Percentiles rank a stretch among this genome's conserved stretches.
phyloP scores from a whole-genome alignment of 2,888 invertebrate genomes.

The Holacanthella duospinosa region DNA sequence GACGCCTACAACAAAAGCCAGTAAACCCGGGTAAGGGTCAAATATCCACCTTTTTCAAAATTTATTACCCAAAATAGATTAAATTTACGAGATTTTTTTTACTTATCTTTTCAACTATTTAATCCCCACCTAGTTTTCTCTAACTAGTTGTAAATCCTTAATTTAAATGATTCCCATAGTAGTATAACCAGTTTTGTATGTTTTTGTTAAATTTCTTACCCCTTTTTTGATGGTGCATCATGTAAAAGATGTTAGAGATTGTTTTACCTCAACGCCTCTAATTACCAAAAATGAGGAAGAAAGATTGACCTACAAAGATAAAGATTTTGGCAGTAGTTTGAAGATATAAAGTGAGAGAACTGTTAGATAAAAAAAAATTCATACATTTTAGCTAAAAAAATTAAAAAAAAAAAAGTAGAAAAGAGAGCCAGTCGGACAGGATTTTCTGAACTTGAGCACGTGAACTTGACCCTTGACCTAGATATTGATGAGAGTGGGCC shows the following conservation, averaged over 20 bases:
- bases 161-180: no score
- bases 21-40: slow-evolving; percentile 34
- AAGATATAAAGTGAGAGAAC: neutral
- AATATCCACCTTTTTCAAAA: slow-evolving; percentile 2
- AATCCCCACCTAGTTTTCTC: neutral
- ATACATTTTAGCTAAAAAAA: no score
- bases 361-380: slow-evolving; percentile 14
- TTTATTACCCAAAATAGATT: neutral
- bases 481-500: slow-evolving; percentile 27
- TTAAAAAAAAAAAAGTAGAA: slow-evolving; percentile 28
- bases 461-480: slow-evolving; percentile 38
- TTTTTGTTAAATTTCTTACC: no score
- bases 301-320: slow-evolving; percentile 6
- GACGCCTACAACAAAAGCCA: slow-evolving; percentile 38
- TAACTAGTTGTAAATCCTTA: neutral
- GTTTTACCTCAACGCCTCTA: no score
- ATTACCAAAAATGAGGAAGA: neutral
- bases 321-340: no score
- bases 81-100: neutral
- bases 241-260: no score
- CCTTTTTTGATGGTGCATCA: no score
- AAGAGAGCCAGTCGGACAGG: slow-evolving; percentile 37
- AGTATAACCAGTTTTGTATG: no score
- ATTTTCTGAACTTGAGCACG: slow-evolving; percentile 34
- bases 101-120: neutral